phyloP scores from a whole-genome alignment of 2,113 vertebrate genomes.

The Laticauda laticaudata region DNA sequence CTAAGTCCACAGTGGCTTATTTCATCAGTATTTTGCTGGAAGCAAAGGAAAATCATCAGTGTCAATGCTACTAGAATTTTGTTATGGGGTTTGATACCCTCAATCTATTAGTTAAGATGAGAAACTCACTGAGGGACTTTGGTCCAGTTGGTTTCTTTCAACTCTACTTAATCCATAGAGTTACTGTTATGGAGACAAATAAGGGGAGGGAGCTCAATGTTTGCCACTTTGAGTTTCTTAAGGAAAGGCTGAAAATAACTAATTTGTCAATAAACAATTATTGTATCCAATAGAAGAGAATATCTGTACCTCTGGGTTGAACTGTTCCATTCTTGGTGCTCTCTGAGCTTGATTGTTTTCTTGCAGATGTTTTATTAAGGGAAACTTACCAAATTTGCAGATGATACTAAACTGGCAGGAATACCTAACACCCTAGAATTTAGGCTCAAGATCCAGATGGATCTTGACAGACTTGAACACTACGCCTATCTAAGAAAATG shows the following conservation, averaged over 20 bases:
- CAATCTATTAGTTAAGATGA: background rate
- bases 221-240: background rate
- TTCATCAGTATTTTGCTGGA: background rate
- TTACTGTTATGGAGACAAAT: background rate
- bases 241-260: background rate
- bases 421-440: too few relatives aligned
- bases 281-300: background rate
- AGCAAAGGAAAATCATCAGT: background rate
- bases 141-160: background rate
- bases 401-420: too few relatives aligned
- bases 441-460: too few relatives aligned
- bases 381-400: too few relatives aligned
- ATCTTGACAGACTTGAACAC: too few relatives aligned
- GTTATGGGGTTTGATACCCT: background rate
- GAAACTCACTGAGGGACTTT: background rate
- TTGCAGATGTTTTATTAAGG: background rate
- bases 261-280: background rate
- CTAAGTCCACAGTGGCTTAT: background rate
- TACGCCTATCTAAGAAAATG: too few relatives aligned
- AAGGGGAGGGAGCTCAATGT: background rate
- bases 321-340: background rate
- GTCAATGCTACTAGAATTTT: background rate
- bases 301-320: background rate
- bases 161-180: background rate
- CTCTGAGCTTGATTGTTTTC: background rate